A percentile compares a stretch with the other conserved stretches of the same genome.
Conservation (phyloP, 92 coral and sea anemone species). For the Porites divaricata region DNA sequence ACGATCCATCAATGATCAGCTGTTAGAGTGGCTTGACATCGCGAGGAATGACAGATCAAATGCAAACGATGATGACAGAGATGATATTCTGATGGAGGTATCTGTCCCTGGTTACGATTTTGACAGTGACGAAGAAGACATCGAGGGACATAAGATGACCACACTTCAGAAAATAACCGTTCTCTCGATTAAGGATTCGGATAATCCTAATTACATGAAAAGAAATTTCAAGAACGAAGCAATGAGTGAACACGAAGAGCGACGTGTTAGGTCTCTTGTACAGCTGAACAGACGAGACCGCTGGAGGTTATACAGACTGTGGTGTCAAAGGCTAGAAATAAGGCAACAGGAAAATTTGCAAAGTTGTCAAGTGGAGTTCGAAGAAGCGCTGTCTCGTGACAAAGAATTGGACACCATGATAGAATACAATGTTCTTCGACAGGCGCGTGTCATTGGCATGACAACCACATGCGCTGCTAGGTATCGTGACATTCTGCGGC, state of each 20-base stretch:
- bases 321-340: conserved; percentile 73
- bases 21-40: conserved; percentile 59
- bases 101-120: conserved; percentile 1
- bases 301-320: conserved; percentile 82
- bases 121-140: conserved; percentile 12
- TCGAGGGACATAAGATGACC: conserved; percentile 13
- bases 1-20: conserved; percentile 22
- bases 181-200: conserved; percentile 15
- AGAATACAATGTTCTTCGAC: conserved; percentile 46
- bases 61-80: not conserved
- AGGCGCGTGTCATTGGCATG: conserved; percentile 30
- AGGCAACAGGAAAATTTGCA: conserved; percentile 43
- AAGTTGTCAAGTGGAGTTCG: conserved; percentile 58
- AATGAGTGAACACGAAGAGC: conserved; percentile 35
- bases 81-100: conserved; percentile 33
- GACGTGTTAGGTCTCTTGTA: not conserved
- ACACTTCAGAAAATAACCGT: not conserved
- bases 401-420: conserved; percentile 63
- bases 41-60: not conserved
- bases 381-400: conserved; percentile 51
- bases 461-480: too few species aligned
- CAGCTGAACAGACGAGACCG: conserved; percentile 18
- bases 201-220: conserved; percentile 8
- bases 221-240: conserved; percentile 4
- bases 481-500: conserved; percentile 11